Percentiles rank a stretch among this genome's conserved stretches.
phyloP scores from a whole-genome alignment of 2,113 vertebrate species.

The Ailuropoda melanoleuca region DNA sequence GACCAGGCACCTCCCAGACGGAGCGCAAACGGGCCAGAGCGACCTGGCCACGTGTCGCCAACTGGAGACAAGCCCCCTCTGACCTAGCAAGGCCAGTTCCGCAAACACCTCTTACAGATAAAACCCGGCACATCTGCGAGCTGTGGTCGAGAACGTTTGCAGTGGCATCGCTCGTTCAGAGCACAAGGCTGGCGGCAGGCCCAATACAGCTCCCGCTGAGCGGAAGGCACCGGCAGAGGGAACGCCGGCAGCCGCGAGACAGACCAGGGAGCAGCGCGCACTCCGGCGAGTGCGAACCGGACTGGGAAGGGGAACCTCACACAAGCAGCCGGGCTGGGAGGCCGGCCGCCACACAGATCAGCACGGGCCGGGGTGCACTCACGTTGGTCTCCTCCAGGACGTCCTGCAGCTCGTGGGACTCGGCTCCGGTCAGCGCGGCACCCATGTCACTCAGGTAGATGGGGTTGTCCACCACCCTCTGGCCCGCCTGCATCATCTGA shows the following conservation, averaged over 20 bases:
- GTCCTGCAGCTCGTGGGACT: constrained; percentile 96
- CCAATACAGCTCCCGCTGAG: fast-evolving
- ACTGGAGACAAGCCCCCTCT: fast-evolving
- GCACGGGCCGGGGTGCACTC: constrained; percentile 51
- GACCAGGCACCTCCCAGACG: fast-evolving
- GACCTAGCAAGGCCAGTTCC: background rate
- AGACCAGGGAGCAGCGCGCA: fast-evolving
- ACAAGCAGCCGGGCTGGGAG: background rate
- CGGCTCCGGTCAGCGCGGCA: constrained; percentile 95
- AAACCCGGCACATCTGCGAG: fast-evolving
- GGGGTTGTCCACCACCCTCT: constrained; percentile 97
- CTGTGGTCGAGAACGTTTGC: fast-evolving
- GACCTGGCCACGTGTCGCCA: background rate
- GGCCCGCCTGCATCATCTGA: constrained; percentile 99
- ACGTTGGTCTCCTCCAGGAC: constrained; percentile 96
- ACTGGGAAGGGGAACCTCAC: background rate
- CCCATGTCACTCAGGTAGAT: constrained; percentile 99
- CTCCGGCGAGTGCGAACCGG: fast-evolving
- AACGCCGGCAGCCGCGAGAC: fast-evolving
- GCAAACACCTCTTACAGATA: background rate
- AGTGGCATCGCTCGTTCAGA: fast-evolving
- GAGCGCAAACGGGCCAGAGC: fast-evolving
- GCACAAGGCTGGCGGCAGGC: fast-evolving
- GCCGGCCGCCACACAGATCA: fast-evolving
- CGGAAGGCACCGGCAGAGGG: fast-evolving